These are phyloP conservation scores for Blomia tropicalis DNA, from an alignment of 2,888 invertebrate species.

Conservation along the genomic window DNA sequence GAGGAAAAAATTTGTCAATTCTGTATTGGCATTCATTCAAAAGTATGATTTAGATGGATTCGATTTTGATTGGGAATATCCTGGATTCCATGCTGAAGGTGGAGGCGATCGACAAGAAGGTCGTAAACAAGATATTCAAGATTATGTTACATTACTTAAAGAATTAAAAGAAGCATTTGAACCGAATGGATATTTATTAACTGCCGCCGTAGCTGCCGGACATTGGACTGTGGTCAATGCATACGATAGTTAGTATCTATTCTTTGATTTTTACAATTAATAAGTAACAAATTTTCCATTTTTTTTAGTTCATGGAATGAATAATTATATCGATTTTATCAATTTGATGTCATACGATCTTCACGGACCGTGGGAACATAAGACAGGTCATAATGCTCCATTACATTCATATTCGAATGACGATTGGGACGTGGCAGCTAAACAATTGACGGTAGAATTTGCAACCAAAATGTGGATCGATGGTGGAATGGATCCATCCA, in stretches of 20 bases:
- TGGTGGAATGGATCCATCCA: conserved; percentile 27
- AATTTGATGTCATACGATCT: conserved; percentile 89
- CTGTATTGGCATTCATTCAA: conserved; percentile 45
- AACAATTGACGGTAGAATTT: conserved; percentile 16
- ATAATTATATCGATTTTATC: conserved; percentile 72
- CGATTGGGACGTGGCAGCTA: conserved; percentile 21
- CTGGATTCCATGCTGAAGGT: conserved; percentile 36
- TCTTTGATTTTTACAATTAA: too few relatives aligned
- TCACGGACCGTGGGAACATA: conserved; percentile 58
- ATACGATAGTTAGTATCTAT: too few relatives aligned
- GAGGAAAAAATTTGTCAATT: conserved; percentile 43
- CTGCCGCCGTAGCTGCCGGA: conserved; percentile 21
- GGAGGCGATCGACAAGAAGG: conserved; percentile 18
- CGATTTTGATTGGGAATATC: conserved; percentile 54
- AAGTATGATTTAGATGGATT: conserved; percentile 67
- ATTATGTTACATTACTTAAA: conserved; percentile 14
- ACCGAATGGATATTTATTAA: conserved; percentile 9
- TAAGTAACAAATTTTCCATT: too few relatives aligned
- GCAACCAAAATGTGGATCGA: conserved; percentile 29
- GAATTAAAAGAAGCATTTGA: conserved; percentile 17
- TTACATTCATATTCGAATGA: conserved; percentile 68
- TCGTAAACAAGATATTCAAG: conserved; percentile 2
- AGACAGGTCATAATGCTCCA: conserved; percentile 72
- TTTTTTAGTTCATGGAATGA: conserved; percentile 13
- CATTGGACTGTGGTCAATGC: conserved; percentile 17